Conservation (phyloP, 2,888 invertebrate genomes). For the Neria commutata region DNA sequence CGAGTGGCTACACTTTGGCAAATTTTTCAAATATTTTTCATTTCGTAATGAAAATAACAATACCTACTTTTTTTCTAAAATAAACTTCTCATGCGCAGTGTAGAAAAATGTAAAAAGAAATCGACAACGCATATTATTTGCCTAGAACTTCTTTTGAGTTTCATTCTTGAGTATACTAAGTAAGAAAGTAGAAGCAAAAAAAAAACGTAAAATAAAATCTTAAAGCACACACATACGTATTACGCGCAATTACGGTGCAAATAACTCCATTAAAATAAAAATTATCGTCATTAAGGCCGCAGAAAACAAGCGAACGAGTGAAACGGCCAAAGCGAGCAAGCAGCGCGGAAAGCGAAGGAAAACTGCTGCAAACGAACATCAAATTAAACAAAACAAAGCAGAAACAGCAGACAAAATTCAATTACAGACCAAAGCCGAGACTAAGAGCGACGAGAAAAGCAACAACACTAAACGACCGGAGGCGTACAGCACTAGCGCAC, state of each 20-base stretch:
- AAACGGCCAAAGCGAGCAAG: slow-evolving; percentile 7
- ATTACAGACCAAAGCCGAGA: no score
- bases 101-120: slow-evolving; percentile 57
- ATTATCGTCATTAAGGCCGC: background rate
- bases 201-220: slow-evolving; percentile 12
- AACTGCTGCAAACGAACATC: background rate
- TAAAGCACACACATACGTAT: background rate
- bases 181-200: slow-evolving; percentile 6
- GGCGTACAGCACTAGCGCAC: no score
- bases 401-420: no score
- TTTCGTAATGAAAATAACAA: no score
- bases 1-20: no score
- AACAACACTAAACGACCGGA: no score
- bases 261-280: slow-evolving; percentile 49
- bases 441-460: no score
- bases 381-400: no score
- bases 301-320: background rate
- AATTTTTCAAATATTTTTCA: no score
- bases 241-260: slow-evolving; percentile 40
- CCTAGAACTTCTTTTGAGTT: slow-evolving; percentile 49
- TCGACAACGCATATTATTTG: slow-evolving; percentile 50
- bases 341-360: slow-evolving; percentile 1
- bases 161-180: slow-evolving; percentile 33
- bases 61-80: background rate
- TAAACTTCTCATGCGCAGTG: slow-evolving; percentile 44